Evolutionary conservation across 37 sponge, comb jelly and placozoan genomes (phyloP), one percentile per base, ranked within the genome.

Genomic region (Agelas oroides): DNA sequence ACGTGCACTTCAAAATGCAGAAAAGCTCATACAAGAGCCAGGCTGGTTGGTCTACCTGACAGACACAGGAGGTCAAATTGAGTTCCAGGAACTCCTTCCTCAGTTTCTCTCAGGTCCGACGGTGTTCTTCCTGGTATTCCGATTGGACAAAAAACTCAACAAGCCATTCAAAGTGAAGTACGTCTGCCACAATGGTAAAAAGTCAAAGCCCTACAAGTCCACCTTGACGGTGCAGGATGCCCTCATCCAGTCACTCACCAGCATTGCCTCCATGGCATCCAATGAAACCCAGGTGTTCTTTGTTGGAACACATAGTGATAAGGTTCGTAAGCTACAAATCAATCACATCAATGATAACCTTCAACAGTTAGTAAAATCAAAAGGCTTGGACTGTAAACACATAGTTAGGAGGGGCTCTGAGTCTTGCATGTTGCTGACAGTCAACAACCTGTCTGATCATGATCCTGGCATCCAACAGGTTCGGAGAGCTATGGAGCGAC

Each of bases 1-100:
- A n/a, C n/a, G n/a, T n/a, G n/a, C n/a, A n/a, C n/a, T n/a, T n/a
- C n/a, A n/a, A n/a, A n/a, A n/a, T n/a, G n/a, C n/a, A n/a, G n/a
- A n/a, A n/a, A n/a, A n/a, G n/a, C n/a, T n/a, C n/a, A n/a, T n/a
- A n/a, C 57, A 56, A 17, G 57, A 64, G 65, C 65, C 28, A 33
- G 21, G 21, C 20, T 56, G 57, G 57, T 56, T 56, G 52, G 28
- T n/a, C n/a, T 54, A 74, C 32, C 25, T 74, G 2, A 54, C 56
- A n/a, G n/a, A n/a, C n/a, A n/a, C n/a, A n/a, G n/a, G n/a, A n/a
- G n/a, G n/a, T n/a, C n/a, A n/a, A n/a, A 25, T 31, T 33, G 75
- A 55, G 32, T 54, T 74, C 32, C 75, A 74, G 34, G 75, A 74
- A 53, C 12, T 46, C n/a, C 56, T 74, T 25, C 75, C 75, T 38